Evolutionary conservation across 2,888 invertebrate genomes (phyloP).

Genomic region (Agrochola circellaris): DNA sequence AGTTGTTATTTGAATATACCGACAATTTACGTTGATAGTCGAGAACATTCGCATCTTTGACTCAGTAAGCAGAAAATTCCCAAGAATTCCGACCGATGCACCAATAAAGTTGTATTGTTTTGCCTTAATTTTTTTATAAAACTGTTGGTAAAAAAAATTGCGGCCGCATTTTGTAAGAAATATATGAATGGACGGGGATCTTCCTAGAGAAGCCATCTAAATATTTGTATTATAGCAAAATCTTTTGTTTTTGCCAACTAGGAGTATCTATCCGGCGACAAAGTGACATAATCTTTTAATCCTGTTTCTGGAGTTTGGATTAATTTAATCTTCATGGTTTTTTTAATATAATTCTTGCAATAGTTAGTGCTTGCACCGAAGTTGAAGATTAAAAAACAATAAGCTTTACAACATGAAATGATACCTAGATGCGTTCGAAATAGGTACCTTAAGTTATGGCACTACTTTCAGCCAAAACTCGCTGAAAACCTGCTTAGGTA

Average conservation of each 20-base stretch:
- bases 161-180: slow-evolving; percentile 6
- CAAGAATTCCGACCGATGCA: not conserved
- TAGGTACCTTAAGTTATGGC: not conserved
- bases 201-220: not conserved
- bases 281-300: slow-evolving; percentile 41
- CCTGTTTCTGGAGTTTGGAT: slow-evolving; percentile 15
- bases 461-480: not conserved
- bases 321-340: slow-evolving; percentile 30
- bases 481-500: not conserved
- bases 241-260: slow-evolving; percentile 22
- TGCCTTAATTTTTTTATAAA: not conserved
- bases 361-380: not conserved
- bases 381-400: not conserved
- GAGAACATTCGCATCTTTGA: not conserved
- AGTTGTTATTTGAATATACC: not conserved
- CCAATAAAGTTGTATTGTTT: not conserved
- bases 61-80: not conserved
- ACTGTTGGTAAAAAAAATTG: not conserved
- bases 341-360: slow-evolving; percentile 1
- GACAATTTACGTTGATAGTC: not conserved
- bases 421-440: not conserved
- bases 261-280: slow-evolving; percentile 8
- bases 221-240: slow-evolving; percentile 10
- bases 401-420: not conserved
- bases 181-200: not conserved